Base-by-base conservation (phyloP, 1,140 invertebrate species). In the Carposina sasakii region DNA sequence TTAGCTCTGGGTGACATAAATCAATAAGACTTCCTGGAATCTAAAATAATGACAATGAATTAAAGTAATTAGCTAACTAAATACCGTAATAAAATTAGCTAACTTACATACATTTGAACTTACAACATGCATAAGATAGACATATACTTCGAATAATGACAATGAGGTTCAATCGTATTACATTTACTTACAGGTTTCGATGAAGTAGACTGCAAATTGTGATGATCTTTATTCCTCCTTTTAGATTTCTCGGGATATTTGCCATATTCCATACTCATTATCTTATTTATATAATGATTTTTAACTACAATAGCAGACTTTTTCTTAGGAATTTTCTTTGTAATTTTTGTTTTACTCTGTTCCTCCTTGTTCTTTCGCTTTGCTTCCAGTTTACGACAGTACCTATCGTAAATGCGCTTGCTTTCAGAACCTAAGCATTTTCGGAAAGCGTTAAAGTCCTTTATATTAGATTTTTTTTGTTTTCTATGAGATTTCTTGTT, bases 21-120 rank as follows among this genome's bases (percentile, higher is more conserved):
- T 71, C 62, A 8, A 71, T 64, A 19, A 74, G 53, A 55, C 67
- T 76, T 53, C 42, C 54, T 21, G 72, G 70, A 52, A 81, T 78
- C 77, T 81, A 44, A 44, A 63, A 67, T 26, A 15, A 19, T 28
- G 43, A 24, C 33, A 21, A 41, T 36, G n/a, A 33, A 6, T 15
- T 34, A 4, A 15, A 5, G 17, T 5, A 21, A 39, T 4, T 21
- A 19, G 13, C 20, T 39, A 8, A 39, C 22, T 39, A 21, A 28
- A 21, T 39, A 16, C 16, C 15, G 9, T 4, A n/a, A 19, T 16
- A 19, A 3, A 17, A 10, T 16, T 16, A 2, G 2, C 15, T 6
- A 21, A 8, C 6, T 39, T 21, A 6, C 2, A 20, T 39, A 10
- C 20, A 21, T 21, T n/a, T n/a, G n/a, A n/a, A n/a, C n/a, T n/a